phyloP scores from a whole-genome alignment of 2,113 vertebrate genomes.

The Serranochromis macrocephalus region DNA sequence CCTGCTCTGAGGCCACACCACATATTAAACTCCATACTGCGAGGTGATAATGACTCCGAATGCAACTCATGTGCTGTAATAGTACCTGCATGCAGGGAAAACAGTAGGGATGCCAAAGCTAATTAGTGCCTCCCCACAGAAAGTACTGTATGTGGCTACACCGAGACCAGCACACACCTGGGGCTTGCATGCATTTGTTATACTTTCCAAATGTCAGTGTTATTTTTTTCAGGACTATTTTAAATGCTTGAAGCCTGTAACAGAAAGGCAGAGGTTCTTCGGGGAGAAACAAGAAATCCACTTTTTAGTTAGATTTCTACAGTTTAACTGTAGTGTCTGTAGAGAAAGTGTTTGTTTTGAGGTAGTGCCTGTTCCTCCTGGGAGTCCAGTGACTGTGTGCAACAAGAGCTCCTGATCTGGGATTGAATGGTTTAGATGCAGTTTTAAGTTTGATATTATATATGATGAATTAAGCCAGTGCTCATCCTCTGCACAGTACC shows the following conservation, averaged over 20 bases:
- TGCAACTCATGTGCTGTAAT: slow-evolving; percentile 14
- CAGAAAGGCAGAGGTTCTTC: neutral
- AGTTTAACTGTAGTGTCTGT: neutral
- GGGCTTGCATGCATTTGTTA: neutral
- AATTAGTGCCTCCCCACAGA: slow-evolving; percentile 44
- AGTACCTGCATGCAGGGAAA: slow-evolving; percentile 23
- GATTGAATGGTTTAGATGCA: neutral
- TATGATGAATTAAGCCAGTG: neutral
- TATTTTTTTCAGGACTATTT: neutral
- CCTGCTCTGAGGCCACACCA: slow-evolving; percentile 5
- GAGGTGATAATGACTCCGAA: slow-evolving; percentile 36
- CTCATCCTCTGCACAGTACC: neutral
- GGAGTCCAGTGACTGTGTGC: neutral
- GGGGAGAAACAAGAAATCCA: neutral
- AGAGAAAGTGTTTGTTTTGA: neutral
- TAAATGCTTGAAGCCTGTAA: neutral
- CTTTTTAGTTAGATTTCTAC: neutral
- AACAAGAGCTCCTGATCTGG: neutral
- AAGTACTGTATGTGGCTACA: slow-evolving; percentile 11
- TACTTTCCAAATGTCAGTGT: slow-evolving; percentile 27
- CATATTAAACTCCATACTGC: slow-evolving; percentile 20
- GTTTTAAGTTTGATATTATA: neutral
- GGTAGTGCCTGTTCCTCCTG: neutral
- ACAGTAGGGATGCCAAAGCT: slow-evolving; percentile 30
- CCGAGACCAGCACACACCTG: slow-evolving; percentile 8